phyloP scores from a whole-genome alignment of 2,113 vertebrate species.

The Ancistrus triradiatus region DNA sequence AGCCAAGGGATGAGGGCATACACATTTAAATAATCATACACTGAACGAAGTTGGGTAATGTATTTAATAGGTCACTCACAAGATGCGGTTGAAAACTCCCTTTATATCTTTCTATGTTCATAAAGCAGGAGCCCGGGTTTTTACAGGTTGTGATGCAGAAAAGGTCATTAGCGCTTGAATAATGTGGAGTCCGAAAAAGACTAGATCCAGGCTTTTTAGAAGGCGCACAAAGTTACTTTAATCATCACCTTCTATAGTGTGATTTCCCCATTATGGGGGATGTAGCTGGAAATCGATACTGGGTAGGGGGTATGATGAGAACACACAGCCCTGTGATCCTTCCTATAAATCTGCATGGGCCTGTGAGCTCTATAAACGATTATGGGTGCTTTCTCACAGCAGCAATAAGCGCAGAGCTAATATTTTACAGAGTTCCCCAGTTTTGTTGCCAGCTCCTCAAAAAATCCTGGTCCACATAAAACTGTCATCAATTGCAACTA shows the following conservation, averaged over 20 bases:
- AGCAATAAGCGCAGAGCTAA: slow-evolving; percentile 30
- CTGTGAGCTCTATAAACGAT: slow-evolving; percentile 36
- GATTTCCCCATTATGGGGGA: slow-evolving; percentile 44
- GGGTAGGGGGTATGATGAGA: slow-evolving; percentile 25
- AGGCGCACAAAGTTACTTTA: slow-evolving; percentile 40
- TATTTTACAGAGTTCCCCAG: slow-evolving; percentile 27
- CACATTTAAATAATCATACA: background rate
- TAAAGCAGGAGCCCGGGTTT: slow-evolving; percentile 24
- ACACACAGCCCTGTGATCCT: slow-evolving; percentile 35
- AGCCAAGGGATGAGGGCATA: background rate
- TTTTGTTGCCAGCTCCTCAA: background rate
- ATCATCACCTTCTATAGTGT: slow-evolving; percentile 49
- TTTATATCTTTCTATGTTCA: no score
- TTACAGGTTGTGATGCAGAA: slow-evolving; percentile 31
- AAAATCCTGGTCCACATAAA: slow-evolving; percentile 26
- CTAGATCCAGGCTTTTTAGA: slow-evolving; percentile 32
- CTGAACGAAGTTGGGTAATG: slow-evolving; percentile 26
- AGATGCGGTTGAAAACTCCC: slow-evolving; percentile 23
- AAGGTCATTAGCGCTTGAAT: slow-evolving; percentile 31
- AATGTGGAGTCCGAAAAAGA: slow-evolving; percentile 17
- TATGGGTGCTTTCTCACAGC: slow-evolving; percentile 21
- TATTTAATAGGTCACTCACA: slow-evolving; percentile 33
- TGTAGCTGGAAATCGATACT: slow-evolving; percentile 39
- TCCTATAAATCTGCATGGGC: slow-evolving; percentile 43
- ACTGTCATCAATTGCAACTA: slow-evolving; percentile 20